These are phyloP conservation scores for Papilio glaucus DNA, from an alignment of 1,140 invertebrate species.

Conservation along the genomic window DNA sequence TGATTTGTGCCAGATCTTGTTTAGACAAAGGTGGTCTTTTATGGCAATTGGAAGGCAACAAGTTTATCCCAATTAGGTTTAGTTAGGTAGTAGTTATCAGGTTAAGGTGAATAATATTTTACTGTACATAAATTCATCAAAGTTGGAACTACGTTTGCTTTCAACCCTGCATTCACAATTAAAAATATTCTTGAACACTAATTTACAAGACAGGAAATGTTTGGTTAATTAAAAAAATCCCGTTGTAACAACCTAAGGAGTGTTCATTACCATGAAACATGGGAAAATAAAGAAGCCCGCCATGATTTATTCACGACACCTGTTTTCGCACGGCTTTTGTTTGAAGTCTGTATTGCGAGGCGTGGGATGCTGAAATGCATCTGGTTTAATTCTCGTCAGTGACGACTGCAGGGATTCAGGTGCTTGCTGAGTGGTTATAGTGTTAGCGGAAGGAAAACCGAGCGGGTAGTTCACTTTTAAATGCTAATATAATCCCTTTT, in stretches of 20 bases:
- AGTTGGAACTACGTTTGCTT: too few relatives aligned
- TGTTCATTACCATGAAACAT: not conserved
- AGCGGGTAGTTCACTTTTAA: not conserved
- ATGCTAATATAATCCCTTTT: not conserved
- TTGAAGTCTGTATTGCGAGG: not conserved
- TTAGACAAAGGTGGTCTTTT: too few relatives aligned
- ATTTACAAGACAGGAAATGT: too few relatives aligned
- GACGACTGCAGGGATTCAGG: not conserved
- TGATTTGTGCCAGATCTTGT: too few relatives aligned
- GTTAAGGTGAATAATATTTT: too few relatives aligned
- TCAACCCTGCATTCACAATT: too few relatives aligned
- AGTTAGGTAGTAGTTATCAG: too few relatives aligned
- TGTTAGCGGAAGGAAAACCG: not conserved
- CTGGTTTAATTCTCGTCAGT: constrained; percentile 14
- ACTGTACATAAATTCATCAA: too few relatives aligned
- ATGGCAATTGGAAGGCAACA: too few relatives aligned
- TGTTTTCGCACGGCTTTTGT: constrained; percentile 7
- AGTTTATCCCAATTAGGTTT: too few relatives aligned
- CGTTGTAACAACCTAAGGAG: not conserved
- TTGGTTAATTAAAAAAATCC: too few relatives aligned
- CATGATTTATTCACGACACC: constrained; percentile 14
- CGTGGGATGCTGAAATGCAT: constrained; percentile 20
- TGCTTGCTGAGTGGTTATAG: not conserved
- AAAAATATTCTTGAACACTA: too few relatives aligned
- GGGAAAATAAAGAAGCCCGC: not conserved